These are phyloP conservation scores for Haliclona indistincta DNA, from an alignment of 37 sponge, comb jelly and placozoan species.

Conservation along the genomic window DNA sequence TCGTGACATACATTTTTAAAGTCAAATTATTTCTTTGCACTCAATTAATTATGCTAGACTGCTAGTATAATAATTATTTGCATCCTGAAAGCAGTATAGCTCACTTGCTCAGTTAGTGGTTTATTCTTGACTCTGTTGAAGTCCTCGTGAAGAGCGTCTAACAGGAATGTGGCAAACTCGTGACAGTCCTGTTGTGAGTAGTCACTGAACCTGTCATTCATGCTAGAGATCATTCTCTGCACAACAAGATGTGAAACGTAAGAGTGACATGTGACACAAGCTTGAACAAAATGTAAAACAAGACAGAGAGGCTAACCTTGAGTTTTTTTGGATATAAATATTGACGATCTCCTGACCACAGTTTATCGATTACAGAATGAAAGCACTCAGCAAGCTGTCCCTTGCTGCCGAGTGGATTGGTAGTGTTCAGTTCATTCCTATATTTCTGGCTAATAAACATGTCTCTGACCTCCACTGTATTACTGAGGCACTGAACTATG, in stretches of 20 bases:
- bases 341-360: constrained; percentile 66
- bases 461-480: constrained; percentile 46
- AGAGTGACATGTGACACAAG: not conserved
- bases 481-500: constrained; percentile 66
- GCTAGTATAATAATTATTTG: not conserved
- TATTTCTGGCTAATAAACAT: constrained; percentile 43
- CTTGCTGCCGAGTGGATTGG: constrained; percentile 78
- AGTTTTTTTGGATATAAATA: constrained; percentile 40
- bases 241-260: not conserved
- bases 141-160: constrained; percentile 94
- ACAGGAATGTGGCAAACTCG: constrained; percentile 85
- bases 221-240: constrained; percentile 33
- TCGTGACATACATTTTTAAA: no score
- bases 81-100: constrained; percentile 47
- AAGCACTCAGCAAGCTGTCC: constrained; percentile 70
- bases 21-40: no score
- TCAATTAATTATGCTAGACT: no score
- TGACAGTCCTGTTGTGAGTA: constrained; percentile 87
- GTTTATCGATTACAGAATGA: constrained; percentile 33
- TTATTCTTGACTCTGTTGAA: constrained; percentile 78
- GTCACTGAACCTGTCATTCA: constrained; percentile 51
- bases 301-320: not conserved
- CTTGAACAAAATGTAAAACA: not conserved
- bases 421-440: constrained; percentile 54
- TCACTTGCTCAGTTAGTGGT: constrained; percentile 62